Percentiles rank a stretch among this genome's conserved stretches.
Evolutionary conservation across 1,140 invertebrate species (phyloP).

Genomic region (Drosophila arizonae): DNA sequence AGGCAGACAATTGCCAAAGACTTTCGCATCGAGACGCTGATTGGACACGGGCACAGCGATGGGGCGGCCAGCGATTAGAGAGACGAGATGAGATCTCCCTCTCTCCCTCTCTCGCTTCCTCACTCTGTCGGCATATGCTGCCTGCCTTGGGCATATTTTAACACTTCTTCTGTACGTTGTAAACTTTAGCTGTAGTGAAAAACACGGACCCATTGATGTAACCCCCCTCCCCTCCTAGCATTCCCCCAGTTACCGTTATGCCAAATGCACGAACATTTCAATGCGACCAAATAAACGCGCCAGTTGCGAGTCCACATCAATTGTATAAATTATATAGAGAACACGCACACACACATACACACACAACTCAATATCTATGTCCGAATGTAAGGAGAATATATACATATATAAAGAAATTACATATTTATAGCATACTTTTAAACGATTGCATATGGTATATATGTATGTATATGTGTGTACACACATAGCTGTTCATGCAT

Average conservation of each 20-base stretch:
- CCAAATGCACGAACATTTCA: conserved; percentile 61
- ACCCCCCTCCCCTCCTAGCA: neutral
- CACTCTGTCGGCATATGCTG: neutral
- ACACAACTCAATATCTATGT: conserved; percentile 21
- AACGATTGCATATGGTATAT: conserved; percentile 42
- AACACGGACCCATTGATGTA: conserved; percentile 4
- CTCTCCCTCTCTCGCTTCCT: neutral
- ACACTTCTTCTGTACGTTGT: conserved; percentile 43
- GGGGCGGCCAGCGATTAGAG: conserved; percentile 61
- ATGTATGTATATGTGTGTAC: conserved; percentile 33
- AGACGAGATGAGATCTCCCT: neutral
- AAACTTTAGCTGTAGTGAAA: conserved; percentile 37
- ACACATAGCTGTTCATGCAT: no score
- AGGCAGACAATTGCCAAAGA: conserved; percentile 74
- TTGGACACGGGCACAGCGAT: conserved; percentile 63
- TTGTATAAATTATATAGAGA: conserved; percentile 1
- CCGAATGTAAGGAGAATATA: conserved; percentile 38
- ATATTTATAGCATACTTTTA: conserved; percentile 73
- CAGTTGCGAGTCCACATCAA: conserved; percentile 61
- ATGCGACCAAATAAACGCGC: conserved; percentile 67
- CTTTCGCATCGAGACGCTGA: conserved; percentile 82
- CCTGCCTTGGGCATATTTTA: conserved; percentile 50
- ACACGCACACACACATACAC: conserved; percentile 28
- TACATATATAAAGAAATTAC: conserved; percentile 33
- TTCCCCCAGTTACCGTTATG: conserved; percentile 40